phyloP scores from a whole-genome alignment of 2,797 vertebrate species.

The Melanogrammus aeglefinus region DNA sequence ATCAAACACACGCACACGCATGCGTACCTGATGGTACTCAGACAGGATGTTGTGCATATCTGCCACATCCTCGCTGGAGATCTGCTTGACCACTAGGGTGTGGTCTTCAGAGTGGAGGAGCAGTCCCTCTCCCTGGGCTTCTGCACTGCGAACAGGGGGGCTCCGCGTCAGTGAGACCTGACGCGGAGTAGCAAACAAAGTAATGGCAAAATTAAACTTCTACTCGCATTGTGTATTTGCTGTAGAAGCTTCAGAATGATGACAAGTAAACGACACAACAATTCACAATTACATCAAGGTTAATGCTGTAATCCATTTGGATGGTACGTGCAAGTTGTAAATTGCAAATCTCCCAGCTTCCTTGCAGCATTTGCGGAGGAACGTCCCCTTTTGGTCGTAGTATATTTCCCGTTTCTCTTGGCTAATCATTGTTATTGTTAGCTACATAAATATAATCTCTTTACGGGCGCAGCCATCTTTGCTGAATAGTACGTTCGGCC shows the following conservation, averaged over 20 bases:
- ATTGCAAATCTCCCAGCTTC: no score
- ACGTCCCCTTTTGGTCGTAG: no score
- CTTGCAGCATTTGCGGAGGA: no score
- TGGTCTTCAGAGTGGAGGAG: slow-evolving; percentile 88
- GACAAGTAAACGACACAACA: neutral
- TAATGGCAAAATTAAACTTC: neutral
- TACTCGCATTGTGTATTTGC: neutral
- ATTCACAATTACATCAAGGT: neutral
- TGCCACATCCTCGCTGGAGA: slow-evolving; percentile 92
- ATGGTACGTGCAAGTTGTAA: no score
- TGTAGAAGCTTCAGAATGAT: neutral
- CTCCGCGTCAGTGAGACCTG: slow-evolving; percentile 89
- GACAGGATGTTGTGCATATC: slow-evolving; percentile 91
- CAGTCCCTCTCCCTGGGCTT: slow-evolving; percentile 80
- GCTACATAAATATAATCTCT: no score
- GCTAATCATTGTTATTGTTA: no score
- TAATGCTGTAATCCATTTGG: neutral
- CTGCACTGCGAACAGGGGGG: slow-evolving; percentile 75
- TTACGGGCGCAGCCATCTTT: no score
- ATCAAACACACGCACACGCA: neutral
- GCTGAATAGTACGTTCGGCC: no score
- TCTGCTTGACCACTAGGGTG: slow-evolving; percentile 89
- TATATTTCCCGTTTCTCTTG: no score
- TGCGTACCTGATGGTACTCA: slow-evolving; percentile 90
- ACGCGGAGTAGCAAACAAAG: neutral